These are phyloP conservation scores for Antigone vipio DNA, from an alignment of 2,113 vertebrate genomes.

Conservation along the genomic window DNA sequence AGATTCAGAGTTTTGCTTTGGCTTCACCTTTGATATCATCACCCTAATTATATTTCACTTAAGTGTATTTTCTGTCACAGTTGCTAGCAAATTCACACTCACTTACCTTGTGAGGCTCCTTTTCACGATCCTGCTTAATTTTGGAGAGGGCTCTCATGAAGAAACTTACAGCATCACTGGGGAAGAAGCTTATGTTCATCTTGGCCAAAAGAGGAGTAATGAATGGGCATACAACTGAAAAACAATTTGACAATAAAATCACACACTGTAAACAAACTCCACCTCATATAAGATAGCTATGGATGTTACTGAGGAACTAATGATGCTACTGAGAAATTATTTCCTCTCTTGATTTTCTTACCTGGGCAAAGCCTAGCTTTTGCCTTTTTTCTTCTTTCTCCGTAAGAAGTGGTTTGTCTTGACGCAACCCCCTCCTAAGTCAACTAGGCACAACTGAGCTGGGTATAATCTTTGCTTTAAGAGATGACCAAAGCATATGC, in stretches of 20 bases:
- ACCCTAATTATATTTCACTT: not conserved
- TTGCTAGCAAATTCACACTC: not conserved
- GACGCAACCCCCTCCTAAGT: not conserved
- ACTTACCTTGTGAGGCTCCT: not conserved
- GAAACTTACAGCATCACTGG: not conserved
- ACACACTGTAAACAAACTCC: not conserved
- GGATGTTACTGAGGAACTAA: not conserved
- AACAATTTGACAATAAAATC: not conserved
- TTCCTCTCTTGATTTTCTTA: not conserved
- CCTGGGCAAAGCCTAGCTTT: not conserved
- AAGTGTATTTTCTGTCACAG: not conserved
- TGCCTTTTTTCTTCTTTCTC: not conserved
- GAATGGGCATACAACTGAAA: slow-evolving; percentile 54
- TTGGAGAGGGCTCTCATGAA: slow-evolving; percentile 28
- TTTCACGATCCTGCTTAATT: slow-evolving; percentile 58
- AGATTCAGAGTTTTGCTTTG: not conserved
- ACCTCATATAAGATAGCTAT: not conserved
- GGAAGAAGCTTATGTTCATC: not conserved
- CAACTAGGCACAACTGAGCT: not conserved
- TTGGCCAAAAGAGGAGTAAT: slow-evolving; percentile 1
- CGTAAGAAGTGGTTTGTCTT: not conserved
- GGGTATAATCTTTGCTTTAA: not conserved
- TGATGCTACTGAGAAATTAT: not conserved
- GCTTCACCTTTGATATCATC: not conserved
- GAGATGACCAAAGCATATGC: not conserved